Conservation (phyloP, 2,113 vertebrate genomes). For the Perca flavescens region DNA sequence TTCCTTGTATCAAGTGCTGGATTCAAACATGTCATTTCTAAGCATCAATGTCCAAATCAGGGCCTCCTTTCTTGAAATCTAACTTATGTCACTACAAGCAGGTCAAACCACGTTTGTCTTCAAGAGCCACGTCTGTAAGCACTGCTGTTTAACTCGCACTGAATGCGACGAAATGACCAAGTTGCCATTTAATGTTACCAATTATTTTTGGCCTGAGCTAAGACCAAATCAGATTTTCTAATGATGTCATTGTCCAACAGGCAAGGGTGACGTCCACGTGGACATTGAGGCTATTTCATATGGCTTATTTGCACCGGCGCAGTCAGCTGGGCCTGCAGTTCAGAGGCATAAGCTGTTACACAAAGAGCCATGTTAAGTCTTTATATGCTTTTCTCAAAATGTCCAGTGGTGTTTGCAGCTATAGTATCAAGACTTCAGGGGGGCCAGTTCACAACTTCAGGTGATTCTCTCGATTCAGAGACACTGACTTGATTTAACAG, state of each 20-base stretch:
- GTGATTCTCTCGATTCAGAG: constrained; percentile 9
- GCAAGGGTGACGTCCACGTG: not conserved
- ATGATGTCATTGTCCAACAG: constrained; percentile 4
- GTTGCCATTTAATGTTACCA: not conserved
- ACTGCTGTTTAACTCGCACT: constrained; percentile 11
- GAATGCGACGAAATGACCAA: constrained; percentile 3
- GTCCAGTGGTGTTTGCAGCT: constrained; percentile 15
- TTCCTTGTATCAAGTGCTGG: constrained; percentile 64
- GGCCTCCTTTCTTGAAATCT: constrained; percentile 29
- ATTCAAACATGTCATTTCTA: constrained; percentile 47
- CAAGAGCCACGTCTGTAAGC: constrained; percentile 36
- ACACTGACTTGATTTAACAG: not conserved
- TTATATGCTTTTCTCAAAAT: not conserved
- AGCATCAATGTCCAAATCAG: constrained; percentile 49
- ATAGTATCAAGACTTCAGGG: not conserved
- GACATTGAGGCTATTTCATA: constrained; percentile 8
- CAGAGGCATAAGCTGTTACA: not conserved
- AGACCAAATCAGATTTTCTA: constrained; percentile 49
- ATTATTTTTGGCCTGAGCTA: constrained; percentile 1
- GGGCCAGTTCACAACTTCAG: not conserved
- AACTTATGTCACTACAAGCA: constrained; percentile 28
- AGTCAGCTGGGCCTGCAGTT: constrained; percentile 22
- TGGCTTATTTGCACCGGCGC: constrained; percentile 4
- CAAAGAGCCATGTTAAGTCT: not conserved
- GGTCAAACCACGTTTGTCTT: constrained; percentile 41